These are phyloP conservation scores for Sebastes aleutianus DNA, from an alignment of 2,797 vertebrate genomes.

Conservation along the genomic window DNA sequence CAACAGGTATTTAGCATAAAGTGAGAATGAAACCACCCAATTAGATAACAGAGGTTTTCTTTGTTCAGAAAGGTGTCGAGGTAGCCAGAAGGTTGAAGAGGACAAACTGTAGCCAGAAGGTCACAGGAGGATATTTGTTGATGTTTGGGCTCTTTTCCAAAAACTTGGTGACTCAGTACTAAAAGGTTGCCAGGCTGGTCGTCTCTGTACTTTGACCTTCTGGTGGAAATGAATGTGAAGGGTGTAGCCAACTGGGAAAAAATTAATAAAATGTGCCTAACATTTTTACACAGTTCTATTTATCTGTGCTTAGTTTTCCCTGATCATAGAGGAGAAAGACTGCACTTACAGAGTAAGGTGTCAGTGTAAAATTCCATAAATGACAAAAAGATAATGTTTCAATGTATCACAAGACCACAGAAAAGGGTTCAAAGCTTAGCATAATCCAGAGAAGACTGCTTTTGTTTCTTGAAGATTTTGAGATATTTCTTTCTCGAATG, in stretches of 20 bases:
- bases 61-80: not conserved
- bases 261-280: not conserved
- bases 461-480: not conserved
- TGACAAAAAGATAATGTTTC: not conserved
- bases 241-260: not conserved
- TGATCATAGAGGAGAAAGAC: not conserved
- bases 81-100: not conserved
- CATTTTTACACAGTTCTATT: not conserved
- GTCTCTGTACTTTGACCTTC: conserved; percentile 6
- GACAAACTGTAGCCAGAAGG: not conserved
- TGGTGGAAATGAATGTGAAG: not conserved
- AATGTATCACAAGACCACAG: not conserved
- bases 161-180: not conserved
- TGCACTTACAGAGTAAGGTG: not conserved
- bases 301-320: not conserved
- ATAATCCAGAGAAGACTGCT: not conserved
- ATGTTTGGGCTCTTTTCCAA: not conserved
- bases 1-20: not conserved
- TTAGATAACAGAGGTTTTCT: not conserved
- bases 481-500: not conserved
- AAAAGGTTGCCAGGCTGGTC: not conserved
- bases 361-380: not conserved
- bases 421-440: not conserved
- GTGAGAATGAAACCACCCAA: not conserved
- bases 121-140: not conserved